phyloP scores from a whole-genome alignment of 2,113 vertebrate genomes.

The Motacilla tschutschensis region DNA sequence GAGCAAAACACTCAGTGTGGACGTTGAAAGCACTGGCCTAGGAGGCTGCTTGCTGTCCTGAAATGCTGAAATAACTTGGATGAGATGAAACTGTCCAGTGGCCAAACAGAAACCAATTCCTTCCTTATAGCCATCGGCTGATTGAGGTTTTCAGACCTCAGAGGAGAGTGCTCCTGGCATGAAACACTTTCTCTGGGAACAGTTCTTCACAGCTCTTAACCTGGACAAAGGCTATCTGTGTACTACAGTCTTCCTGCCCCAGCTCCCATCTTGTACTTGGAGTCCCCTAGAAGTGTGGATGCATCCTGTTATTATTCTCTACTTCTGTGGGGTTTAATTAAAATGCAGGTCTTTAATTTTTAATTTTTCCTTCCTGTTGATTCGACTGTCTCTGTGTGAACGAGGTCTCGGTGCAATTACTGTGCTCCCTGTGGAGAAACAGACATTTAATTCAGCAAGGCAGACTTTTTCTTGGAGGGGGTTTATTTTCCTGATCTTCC shows the following conservation, averaged over 20 bases:
- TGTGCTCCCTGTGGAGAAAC: constrained; percentile 33
- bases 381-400: not conserved
- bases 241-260: not conserved
- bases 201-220: not conserved
- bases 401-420: constrained; percentile 20
- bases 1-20: not conserved
- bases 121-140: not conserved
- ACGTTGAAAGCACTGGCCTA: accelerated
- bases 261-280: not conserved
- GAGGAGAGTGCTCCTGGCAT: not conserved
- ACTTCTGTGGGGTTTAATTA: constrained; percentile 40
- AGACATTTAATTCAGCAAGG: constrained; percentile 26
- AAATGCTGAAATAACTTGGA: not conserved
- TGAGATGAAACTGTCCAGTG: not conserved
- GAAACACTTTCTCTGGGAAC: not conserved
- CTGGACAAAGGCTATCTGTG: not conserved
- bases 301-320: not conserved
- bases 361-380: constrained; percentile 56
- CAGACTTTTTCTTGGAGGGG: not conserved
- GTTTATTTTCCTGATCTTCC: constrained; percentile 37
- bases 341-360: constrained; percentile 58
- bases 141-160: not conserved
- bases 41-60: not conserved
- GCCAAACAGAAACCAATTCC: not conserved
- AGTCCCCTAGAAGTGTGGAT: not conserved